Evolutionary conservation across 2,888 invertebrate genomes (phyloP), one percentile per base, ranked within the genome.

Genomic region (Ichneumoninae sp.): DNA sequence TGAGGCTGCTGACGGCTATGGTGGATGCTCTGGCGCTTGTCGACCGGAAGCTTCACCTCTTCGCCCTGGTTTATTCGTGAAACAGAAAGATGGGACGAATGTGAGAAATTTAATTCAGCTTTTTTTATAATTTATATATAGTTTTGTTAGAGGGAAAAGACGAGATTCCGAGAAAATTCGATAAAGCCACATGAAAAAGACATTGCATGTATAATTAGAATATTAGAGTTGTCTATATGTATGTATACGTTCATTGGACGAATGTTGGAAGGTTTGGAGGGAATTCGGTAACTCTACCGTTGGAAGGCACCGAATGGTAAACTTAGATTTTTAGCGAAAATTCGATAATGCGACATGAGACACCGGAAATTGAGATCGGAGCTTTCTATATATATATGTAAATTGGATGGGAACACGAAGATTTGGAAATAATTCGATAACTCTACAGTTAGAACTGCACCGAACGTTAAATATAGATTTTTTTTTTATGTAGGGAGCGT

Each of bases 41-140:
- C n/a, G 10, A 66, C n/a, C 66, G 65, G 44, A 68, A 80, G 76
- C 22, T 72, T 79, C 47, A 84, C 81, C 78, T 84, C 84, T 1
- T 82, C 76, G 62, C 82, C 82, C 85, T 85, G 13, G 19, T 33
- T 65, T 40, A 5, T 19, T 66, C n/a, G 19, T 19, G 7, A 66
- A 66, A 40, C 66, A 36, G 22, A 66, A 66, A 36, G 10, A 22
- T 8, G 2, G 3, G 7, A 22, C 19, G 54, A 54, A 22, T 3
- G 16, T 47, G 44, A 47, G 4, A 47, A 47, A 47, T 4, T 16
- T 8, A 36, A 1, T 36, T 36, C 1, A 40, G 7, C 10, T 40
- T 40, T 40, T 8, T 36, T 40, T 40, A 33, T 1, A 40, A 40
- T 40, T 8, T 40, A 40, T 2, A 2, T 8, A 2, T 40, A 40